A percentile compares a stretch with the other conserved stretches of the same genome.
These are phyloP conservation scores for Aporophyla lueneburgensis DNA, from an alignment of 2,888 invertebrate species.

Conservation along the genomic window DNA sequence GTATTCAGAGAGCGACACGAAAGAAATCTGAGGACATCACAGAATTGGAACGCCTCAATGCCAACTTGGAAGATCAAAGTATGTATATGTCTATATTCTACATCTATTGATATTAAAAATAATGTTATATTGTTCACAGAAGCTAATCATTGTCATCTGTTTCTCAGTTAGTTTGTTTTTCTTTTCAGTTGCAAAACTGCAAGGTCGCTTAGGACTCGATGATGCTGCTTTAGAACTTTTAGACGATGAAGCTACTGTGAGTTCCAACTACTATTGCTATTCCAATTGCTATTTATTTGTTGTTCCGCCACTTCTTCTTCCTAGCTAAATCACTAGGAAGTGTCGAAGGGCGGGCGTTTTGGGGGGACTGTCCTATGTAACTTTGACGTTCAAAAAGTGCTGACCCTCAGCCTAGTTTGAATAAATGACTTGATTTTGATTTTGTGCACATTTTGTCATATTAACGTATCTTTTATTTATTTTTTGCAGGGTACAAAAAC, in stretches of 20 bases:
- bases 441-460: neutral
- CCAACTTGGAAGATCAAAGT: constrained; percentile 72
- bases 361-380: no score
- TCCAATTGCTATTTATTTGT: neutral
- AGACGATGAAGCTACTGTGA: constrained; percentile 27
- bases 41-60: constrained; percentile 67
- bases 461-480: neutral
- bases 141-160: no score
- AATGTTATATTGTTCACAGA: no score
- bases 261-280: neutral
- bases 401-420: no score
- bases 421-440: no score
- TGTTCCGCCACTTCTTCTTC: no score
- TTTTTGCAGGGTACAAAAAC: constrained; percentile 3
- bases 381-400: no score
- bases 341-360: no score
- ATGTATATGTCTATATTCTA: constrained; percentile 21
- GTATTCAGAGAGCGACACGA: constrained; percentile 62
- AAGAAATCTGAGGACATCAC: constrained; percentile 60
- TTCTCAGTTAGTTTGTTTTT: neutral
- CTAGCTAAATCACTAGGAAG: no score
- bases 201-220: constrained; percentile 45
- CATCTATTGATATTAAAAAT: no score
- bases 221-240: constrained; percentile 29
- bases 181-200: constrained; percentile 61